These are phyloP conservation scores for Mungos mungo DNA, from an alignment of 2,113 vertebrate species.

Conservation along the genomic window DNA sequence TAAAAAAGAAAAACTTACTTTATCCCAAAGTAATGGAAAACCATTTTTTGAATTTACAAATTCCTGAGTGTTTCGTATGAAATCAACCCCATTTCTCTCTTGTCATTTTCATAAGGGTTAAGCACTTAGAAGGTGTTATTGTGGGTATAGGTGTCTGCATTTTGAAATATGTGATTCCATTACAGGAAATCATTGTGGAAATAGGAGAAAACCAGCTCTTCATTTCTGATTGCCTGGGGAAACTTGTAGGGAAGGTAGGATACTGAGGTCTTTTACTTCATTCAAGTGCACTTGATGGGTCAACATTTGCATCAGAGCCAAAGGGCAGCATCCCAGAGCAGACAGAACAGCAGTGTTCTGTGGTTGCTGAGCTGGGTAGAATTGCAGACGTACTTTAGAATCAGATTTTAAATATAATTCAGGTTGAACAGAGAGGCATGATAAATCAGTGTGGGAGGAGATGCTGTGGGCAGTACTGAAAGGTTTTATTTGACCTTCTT, in stretches of 20 bases:
- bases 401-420: slow-evolving; percentile 52
- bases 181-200: not conserved
- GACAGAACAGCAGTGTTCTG: not conserved
- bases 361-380: not conserved
- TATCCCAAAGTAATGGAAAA: slow-evolving; percentile 21
- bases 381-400: slow-evolving; percentile 30
- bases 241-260: not conserved
- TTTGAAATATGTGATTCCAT: not conserved
- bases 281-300: not conserved
- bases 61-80: not conserved
- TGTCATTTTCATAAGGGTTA: not conserved
- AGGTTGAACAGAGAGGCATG: not conserved
- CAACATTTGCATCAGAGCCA: not conserved
- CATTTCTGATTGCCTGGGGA: not conserved
- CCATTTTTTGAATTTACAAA: not conserved
- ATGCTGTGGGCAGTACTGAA: not conserved
- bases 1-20: not conserved
- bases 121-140: not conserved
- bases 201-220: not conserved
- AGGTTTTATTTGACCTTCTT: slow-evolving; percentile 45
- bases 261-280: not conserved
- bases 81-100: not conserved
- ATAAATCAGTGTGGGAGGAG: not conserved
- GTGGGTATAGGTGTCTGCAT: not conserved
- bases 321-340: not conserved